Evolutionary conservation across 1,140 invertebrate species (phyloP), one percentile per base, ranked within the genome.

Genomic region (Choristoneura fumiferana): DNA sequence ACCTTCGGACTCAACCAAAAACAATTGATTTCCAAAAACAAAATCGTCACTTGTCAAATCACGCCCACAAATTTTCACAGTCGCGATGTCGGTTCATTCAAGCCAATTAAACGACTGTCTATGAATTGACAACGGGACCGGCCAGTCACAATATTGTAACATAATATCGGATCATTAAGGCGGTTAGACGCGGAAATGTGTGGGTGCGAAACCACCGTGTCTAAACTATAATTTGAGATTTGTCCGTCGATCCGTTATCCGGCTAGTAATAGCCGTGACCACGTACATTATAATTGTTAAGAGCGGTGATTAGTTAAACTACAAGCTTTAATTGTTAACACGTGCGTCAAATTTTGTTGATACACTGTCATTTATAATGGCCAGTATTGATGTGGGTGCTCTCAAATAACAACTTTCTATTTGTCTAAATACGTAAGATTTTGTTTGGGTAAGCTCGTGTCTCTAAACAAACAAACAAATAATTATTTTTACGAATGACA

Each of bases 101-200:
- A 65, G 56, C 66, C 75, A 81, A 78, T 81, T 81, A 84, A 75
- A 69, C 49, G 39, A 52, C 60, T 64, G n/a, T 69, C 81, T 79
- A 81, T 77, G 79, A 81, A 69, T 73, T 59, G 61, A 57, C 69
- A 79, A 76, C 72, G 76, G 70, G 64, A 71, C 54, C 54, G 66
- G 56, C 65, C 65, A 62, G 69, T 78, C 77, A 78, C 76, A 83
- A 76, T 81, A 84, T 81, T 78, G 81, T 82, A 85, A 84, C 81
- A 84, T 83, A 87, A 87, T 84, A 85, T 84, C 74, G 78, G 76
- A 82, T 82, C 84, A 85, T 87, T 87, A 87, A 81, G 67, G 76
- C 75, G 74, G 63, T 76, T 75, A 76, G 76, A 84, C 72, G 70
- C 79, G 85, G 85, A 88, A 86, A 80, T 77, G 85, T 87, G 85